These are phyloP conservation scores for Phalacrocorax carbo DNA, from an alignment of 2,113 vertebrate species.

Conservation along the genomic window DNA sequence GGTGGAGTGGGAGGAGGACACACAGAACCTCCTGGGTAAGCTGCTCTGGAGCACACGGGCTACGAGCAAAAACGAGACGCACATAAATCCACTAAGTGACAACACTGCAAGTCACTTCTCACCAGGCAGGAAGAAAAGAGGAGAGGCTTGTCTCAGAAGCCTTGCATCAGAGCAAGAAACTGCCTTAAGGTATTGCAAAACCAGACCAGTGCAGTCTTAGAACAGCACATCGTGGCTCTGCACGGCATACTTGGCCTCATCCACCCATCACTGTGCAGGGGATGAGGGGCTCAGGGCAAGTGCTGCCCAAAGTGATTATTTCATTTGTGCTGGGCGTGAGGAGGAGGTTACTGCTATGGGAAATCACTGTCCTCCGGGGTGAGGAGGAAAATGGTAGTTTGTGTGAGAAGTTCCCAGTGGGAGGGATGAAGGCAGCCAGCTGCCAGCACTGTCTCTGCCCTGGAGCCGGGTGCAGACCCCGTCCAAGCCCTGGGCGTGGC, in stretches of 20 bases:
- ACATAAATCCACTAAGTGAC: neutral
- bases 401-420: neutral
- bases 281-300: fast-evolving
- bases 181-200: neutral
- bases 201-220: neutral
- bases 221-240: fast-evolving
- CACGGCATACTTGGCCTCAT: fast-evolving
- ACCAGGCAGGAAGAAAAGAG: neutral
- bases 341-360: neutral
- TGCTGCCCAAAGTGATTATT: neutral
- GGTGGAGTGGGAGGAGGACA: neutral
- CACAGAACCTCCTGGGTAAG: neutral
- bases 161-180: neutral
- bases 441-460: neutral
- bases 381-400: neutral
- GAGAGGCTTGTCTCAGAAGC: neutral
- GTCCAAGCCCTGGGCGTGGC: fast-evolving
- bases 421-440: neutral
- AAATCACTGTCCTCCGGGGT: neutral
- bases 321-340: neutral
- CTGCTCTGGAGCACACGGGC: neutral
- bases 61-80: neutral
- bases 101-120: neutral
- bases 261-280: fast-evolving
- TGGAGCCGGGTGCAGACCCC: neutral